Evolutionary conservation across 1,140 invertebrate genomes (phyloP).

Genomic region (Conus betulinus): DNA sequence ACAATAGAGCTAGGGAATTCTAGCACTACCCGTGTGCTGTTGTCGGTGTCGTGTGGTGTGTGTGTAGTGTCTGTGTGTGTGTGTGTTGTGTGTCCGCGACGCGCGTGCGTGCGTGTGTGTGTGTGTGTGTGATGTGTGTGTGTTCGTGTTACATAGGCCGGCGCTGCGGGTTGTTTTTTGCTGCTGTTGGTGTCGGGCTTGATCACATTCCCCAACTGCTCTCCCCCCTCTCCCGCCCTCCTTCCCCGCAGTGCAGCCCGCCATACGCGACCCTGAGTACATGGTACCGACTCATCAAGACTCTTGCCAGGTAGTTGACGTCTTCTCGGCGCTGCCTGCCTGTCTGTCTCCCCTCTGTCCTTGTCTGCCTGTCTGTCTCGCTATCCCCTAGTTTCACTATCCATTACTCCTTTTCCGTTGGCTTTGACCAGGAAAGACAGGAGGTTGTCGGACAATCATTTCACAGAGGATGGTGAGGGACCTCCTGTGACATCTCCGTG

Average conservation of each 20-base stretch:
- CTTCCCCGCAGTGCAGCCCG: conserved; percentile 49
- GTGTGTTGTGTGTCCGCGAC: conserved; percentile 3
- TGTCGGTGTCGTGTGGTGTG: too few species aligned
- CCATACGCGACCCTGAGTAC: conserved; percentile 46
- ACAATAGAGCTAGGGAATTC: too few species aligned
- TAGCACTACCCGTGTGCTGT: neutral
- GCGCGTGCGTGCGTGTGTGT: neutral
- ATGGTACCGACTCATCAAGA: conserved; percentile 16
- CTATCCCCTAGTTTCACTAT: too few species aligned
- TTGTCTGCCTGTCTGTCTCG: too few species aligned
- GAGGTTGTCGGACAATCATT: too few species aligned
- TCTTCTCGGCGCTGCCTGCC: too few species aligned
- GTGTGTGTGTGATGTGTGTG: conserved; percentile 9
- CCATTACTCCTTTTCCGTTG: too few species aligned
- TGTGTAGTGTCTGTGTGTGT: too few species aligned
- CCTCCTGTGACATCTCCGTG: too few species aligned
- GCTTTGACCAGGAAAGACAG: too few species aligned
- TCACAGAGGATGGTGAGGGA: too few species aligned
- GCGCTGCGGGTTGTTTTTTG: conserved; percentile 15
- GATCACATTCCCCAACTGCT: conserved; percentile 51
- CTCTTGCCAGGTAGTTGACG: conserved; percentile 33
- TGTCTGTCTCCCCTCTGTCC: too few species aligned
- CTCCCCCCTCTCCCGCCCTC: conserved; percentile 53
- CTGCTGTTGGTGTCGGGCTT: conserved; percentile 40
- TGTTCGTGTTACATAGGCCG: conserved; percentile 38